Base-by-base conservation (phyloP, 2,113 vertebrate genomes). In the Limanda limanda region DNA sequence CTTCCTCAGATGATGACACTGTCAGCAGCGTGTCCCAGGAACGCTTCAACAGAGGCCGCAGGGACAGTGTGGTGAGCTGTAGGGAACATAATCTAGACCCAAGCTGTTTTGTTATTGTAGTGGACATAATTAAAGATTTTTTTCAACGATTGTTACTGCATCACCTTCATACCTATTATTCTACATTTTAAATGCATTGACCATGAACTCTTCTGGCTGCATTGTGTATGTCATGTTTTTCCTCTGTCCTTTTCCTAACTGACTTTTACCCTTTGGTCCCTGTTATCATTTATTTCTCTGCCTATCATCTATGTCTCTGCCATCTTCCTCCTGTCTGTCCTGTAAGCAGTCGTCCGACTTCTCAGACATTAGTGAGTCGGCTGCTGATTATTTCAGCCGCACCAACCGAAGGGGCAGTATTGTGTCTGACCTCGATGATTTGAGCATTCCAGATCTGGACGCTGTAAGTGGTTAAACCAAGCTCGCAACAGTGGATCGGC, bases 301-400 rank as follows among this genome's bases (percentile, higher is more conserved):
- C 56, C 56, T 42, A 3, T 42, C 40, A 42, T 42, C 40, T 42
- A 11, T 42, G 10, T 42, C 40, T 42, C 23, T 57, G 0, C 80
- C 23, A 62, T 64, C 76, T 71, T 75, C 21, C 10, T 35, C 76
- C 47, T 71, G n/a, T 71, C 40, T 68, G 21, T 61, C 48, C 60
- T 31, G 61, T 24, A 58, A 76, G 58, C 74, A 98, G 96, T 94
- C 86, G 1, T 96, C 94, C 90, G 94, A 93, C 91, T 95, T 97
- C 95, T 97, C 95, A 81, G 94, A 94, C 90, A 93, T 93, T 86
- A 97, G 95, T 83, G 97, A 96, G 90, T 97, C 96, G 65, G 93
- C 97, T 14, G 98, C 98, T 59, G 97, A 99, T 90, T 98, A 96
- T 95, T 99, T 99, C 67, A 96, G 97, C 86, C 96, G 95, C 84